phyloP scores from a whole-genome alignment of 2,888 invertebrate species.

The Atherix ibis region DNA sequence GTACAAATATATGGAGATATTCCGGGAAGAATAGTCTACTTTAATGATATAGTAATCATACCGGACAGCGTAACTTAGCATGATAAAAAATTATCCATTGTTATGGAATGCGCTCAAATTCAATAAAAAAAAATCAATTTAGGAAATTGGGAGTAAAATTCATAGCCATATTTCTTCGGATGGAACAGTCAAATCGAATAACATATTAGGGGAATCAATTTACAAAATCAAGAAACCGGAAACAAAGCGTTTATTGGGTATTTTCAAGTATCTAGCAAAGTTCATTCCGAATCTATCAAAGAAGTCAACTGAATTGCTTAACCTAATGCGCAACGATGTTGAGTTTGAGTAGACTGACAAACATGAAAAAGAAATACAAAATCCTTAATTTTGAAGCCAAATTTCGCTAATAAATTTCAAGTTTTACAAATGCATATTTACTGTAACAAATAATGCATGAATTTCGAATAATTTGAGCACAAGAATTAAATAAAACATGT shows the following conservation, averaged over 20 bases:
- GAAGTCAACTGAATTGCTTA: slow-evolving; percentile 8
- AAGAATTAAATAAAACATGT: too few species aligned
- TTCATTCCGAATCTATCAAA: too few species aligned
- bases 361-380: slow-evolving; percentile 10
- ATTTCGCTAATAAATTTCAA: too few species aligned
- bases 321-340: slow-evolving; percentile 9
- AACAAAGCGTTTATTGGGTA: too few species aligned
- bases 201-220: slow-evolving; percentile 11
- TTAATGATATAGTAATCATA: slow-evolving; percentile 21
- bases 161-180: slow-evolving; percentile 18
- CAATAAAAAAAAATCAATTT: too few species aligned
- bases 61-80: slow-evolving; percentile 11
- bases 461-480: too few species aligned
- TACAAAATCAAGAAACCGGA: slow-evolving; percentile 14
- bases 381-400: slow-evolving; percentile 1
- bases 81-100: slow-evolving; percentile 9
- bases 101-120: slow-evolving; percentile 16
- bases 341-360: slow-evolving; percentile 10
- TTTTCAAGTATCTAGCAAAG: too few species aligned
- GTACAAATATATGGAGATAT: slow-evolving; percentile 20
- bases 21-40: slow-evolving; percentile 19
- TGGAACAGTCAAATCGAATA: slow-evolving; percentile 11
- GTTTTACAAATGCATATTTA: too few species aligned
- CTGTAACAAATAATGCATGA: too few species aligned
- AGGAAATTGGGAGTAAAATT: slow-evolving; percentile 13